Conservation (phyloP, 1,140 invertebrate genomes). For the Halictus rubicundus region DNA sequence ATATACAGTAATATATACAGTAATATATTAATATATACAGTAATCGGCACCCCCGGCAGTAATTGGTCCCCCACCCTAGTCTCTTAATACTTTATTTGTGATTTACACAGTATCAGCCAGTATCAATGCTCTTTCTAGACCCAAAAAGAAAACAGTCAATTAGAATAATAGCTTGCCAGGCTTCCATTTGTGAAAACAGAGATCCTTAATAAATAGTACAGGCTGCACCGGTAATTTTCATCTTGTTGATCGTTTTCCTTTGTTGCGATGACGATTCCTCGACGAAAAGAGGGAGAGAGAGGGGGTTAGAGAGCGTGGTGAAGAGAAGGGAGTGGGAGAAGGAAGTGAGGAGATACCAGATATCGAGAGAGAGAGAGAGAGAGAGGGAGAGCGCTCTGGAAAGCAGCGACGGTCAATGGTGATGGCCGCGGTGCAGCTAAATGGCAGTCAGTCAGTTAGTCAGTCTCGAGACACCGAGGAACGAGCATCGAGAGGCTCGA, state of each 20-base stretch:
- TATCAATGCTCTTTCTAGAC: too few relatives aligned
- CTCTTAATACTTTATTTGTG: too few relatives aligned
- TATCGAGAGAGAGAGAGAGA: conserved; percentile 13
- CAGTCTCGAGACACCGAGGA: conserved; percentile 64
- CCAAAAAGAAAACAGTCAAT: too few relatives aligned
- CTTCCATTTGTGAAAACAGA: too few relatives aligned
- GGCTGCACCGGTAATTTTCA: neutral
- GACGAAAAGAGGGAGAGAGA: neutral
- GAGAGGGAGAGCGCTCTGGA: conserved; percentile 13
- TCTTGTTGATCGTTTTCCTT: conserved; percentile 10
- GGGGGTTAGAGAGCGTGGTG: too few relatives aligned
- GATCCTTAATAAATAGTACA: too few relatives aligned
- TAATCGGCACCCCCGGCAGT: too few relatives aligned
- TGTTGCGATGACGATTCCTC: neutral
- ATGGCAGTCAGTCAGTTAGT: conserved; percentile 62
- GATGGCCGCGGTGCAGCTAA: conserved; percentile 62
- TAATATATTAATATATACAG: too few relatives aligned
- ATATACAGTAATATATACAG: too few relatives aligned
- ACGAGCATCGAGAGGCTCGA: conserved; percentile 40
- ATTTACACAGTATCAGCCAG: too few relatives aligned
- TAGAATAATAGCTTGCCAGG: too few relatives aligned
- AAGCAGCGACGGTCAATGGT: conserved; percentile 71
- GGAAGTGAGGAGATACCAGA: neutral
- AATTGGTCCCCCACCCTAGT: too few relatives aligned
- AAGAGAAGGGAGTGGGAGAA: neutral